Conservation (phyloP, 2,888 invertebrate genomes). For the Sericinus montela region DNA sequence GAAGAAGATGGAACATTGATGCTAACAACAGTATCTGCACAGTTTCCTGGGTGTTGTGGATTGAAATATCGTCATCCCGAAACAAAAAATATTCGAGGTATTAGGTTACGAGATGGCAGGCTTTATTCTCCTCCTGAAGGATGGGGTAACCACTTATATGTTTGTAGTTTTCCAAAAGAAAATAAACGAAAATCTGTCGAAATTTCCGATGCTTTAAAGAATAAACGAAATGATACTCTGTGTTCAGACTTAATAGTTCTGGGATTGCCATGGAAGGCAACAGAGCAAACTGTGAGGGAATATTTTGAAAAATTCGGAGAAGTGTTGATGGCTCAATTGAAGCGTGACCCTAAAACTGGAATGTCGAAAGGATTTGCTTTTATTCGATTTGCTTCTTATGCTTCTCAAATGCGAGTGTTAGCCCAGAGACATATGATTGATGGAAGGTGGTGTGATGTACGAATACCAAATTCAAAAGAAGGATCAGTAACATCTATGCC, state of each 20-base stretch:
- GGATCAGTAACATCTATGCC: conserved; percentile 85
- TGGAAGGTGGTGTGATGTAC: conserved; percentile 98
- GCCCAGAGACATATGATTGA: conserved; percentile 98
- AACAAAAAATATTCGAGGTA: conserved; percentile 92
- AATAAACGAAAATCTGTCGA: conserved; percentile 97
- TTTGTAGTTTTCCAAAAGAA: conserved; percentile 93
- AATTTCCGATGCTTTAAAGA: conserved; percentile 91
- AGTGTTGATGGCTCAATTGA: conserved; percentile 98
- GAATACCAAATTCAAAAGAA: conserved; percentile 97
- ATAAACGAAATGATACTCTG: conserved; percentile 94
- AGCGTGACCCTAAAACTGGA: conserved; percentile 93
- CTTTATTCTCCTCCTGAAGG: conserved; percentile 93
- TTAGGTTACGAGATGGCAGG: conserved; percentile 93
- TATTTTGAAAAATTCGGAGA: conserved; percentile 99
- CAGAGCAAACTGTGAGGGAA: conserved; percentile 95
- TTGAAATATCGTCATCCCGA: conserved; percentile 98
- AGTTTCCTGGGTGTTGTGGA: conserved; percentile 97
- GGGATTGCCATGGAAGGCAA: conserved; percentile 98
- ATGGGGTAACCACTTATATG: conserved; percentile 90
- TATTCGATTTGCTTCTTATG: conserved; percentile 96
- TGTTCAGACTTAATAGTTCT: conserved; percentile 99
- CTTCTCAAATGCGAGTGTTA: conserved; percentile 96
- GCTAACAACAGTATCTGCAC: conserved; percentile 95
- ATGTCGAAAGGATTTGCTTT: conserved; percentile 99
- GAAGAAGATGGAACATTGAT: conserved; percentile 97